These are phyloP conservation scores for Molorchus minor DNA, from an alignment of 2,888 invertebrate species.

Conservation along the genomic window DNA sequence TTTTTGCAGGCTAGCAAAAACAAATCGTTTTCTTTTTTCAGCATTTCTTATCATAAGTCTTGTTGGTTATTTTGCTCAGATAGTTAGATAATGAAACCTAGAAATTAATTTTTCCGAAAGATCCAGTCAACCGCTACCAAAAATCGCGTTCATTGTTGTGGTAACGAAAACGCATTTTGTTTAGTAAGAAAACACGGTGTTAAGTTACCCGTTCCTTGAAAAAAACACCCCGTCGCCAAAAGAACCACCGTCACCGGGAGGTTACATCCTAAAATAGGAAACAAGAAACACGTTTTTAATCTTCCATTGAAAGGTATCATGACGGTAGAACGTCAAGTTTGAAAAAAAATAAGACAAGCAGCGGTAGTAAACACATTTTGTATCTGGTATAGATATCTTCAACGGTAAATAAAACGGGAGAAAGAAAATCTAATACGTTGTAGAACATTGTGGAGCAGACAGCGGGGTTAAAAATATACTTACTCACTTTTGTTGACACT, in stretches of 20 bases:
- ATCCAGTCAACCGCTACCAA: too few relatives aligned
- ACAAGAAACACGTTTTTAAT: constrained; percentile 20
- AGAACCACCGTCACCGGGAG: constrained; percentile 1
- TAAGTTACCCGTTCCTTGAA: constrained; percentile 7
- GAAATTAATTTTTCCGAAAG: too few relatives aligned
- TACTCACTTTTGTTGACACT: neutral
- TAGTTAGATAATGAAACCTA: too few relatives aligned
- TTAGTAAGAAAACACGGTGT: constrained; percentile 11
- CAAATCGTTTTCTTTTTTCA: too few relatives aligned
- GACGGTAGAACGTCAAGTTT: constrained; percentile 10
- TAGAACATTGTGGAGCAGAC: constrained; percentile 4
- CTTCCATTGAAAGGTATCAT: constrained; percentile 13
- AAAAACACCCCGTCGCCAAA: constrained; percentile 1
- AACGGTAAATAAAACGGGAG: constrained; percentile 9
- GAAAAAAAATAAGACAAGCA: constrained; percentile 5
- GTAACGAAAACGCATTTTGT: neutral
- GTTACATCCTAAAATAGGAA: constrained; percentile 16
- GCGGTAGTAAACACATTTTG: constrained; percentile 17
- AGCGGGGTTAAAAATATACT: neutral
- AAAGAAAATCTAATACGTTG: neutral
- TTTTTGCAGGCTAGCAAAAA: too few relatives aligned
- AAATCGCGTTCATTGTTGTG: too few relatives aligned
- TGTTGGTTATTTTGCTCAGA: too few relatives aligned
- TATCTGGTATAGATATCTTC: constrained; percentile 15
- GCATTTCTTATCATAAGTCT: too few relatives aligned